Evolutionary conservation across 64 coral and sea anemone species (phyloP).

Genomic region (Pachyseris speciosa): DNA sequence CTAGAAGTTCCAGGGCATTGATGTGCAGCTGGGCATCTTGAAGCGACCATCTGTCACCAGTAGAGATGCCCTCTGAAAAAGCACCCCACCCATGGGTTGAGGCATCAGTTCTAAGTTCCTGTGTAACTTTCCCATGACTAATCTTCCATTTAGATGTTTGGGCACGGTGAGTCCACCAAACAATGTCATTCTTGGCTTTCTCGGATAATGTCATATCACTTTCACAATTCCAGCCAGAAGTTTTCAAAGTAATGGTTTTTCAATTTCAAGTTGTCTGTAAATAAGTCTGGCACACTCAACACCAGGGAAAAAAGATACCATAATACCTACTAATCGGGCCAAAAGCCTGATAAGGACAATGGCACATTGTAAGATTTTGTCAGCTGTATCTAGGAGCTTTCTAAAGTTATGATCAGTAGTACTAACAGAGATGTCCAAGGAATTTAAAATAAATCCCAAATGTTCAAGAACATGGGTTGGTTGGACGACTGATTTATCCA

Average conservation of each 20-base stretch:
- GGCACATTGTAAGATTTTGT: constrained; percentile 1
- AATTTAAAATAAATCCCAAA: too few relatives aligned
- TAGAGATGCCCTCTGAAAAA: not conserved
- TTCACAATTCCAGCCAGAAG: constrained; percentile 24
- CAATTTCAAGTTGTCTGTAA: constrained; percentile 65
- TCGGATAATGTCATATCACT: constrained; percentile 22
- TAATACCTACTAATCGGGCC: not conserved
- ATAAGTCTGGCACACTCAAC: constrained; percentile 32
- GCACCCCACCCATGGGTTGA: constrained; percentile 19
- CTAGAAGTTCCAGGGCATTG: constrained; percentile 27
- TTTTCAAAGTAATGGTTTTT: constrained; percentile 40
- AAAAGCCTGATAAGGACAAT: not conserved
- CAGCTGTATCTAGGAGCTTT: not conserved
- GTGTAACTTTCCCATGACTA: not conserved
- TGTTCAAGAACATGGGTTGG: too few relatives aligned
- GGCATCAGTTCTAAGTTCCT: constrained; percentile 12
- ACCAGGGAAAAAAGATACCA: constrained; percentile 7
- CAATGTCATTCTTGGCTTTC: constrained; percentile 32
- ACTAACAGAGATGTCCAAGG: constrained; percentile 1
- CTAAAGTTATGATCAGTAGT: not conserved
- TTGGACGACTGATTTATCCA: too few relatives aligned
- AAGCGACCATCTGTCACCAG: constrained; percentile 8
- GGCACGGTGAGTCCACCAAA: constrained; percentile 18
- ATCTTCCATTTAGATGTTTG: constrained; percentile 12
- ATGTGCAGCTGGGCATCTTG: constrained; percentile 18